These are phyloP conservation scores for Xerus rutilus DNA, from an alignment of 2,797 vertebrate genomes.

Conservation along the genomic window DNA sequence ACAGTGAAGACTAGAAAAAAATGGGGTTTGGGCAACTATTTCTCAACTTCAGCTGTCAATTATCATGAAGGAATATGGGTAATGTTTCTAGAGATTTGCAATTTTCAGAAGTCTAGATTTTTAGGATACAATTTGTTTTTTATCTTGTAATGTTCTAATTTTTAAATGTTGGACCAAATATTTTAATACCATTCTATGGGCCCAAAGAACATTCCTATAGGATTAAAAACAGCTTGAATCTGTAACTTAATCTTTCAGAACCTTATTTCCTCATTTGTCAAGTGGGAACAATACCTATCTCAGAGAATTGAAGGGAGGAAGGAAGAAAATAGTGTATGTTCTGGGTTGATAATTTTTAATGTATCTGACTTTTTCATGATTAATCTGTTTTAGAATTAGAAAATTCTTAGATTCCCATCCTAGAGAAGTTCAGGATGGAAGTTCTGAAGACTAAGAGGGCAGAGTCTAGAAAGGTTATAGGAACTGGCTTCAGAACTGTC, in stretches of 20 bases:
- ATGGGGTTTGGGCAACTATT: background rate
- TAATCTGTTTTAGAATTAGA: constrained; percentile 3
- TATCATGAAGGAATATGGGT: background rate
- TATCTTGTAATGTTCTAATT: background rate
- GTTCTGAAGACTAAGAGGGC: background rate
- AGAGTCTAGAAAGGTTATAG: background rate
- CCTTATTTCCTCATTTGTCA: background rate
- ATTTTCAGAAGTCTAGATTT: background rate
- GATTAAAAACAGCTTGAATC: background rate
- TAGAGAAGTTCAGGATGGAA: background rate
- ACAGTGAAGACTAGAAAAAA: background rate
- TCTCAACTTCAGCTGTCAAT: background rate
- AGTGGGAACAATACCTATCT: background rate
- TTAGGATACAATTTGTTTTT: background rate
- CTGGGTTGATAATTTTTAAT: background rate
- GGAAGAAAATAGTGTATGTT: background rate
- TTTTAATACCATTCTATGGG: background rate
- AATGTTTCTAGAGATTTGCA: background rate
- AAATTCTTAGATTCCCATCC: background rate
- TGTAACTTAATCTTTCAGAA: constrained; percentile 36
- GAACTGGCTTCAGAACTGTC: background rate
- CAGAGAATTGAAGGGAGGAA: background rate
- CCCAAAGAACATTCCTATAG: background rate
- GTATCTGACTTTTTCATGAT: background rate
- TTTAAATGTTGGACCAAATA: constrained; percentile 35